Evolutionary conservation across 2,113 vertebrate species (phyloP).

Genomic region (Lepus timidus): DNA sequence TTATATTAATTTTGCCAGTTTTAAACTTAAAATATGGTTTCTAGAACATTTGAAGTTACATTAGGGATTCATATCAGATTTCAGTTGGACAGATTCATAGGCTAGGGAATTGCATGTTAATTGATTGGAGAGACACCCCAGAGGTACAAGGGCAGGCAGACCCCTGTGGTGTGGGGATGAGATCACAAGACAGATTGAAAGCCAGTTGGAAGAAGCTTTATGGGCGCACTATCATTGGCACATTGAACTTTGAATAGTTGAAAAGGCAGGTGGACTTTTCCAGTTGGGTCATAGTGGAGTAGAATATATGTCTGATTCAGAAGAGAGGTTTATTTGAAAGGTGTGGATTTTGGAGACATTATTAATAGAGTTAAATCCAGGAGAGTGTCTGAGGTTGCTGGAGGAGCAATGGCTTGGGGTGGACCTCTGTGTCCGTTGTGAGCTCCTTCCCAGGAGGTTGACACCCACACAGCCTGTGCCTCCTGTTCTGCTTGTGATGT

Average conservation of each 20-base stretch:
- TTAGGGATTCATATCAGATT: fast-evolving
- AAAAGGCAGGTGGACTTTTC: not conserved
- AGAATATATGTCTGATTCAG: not conserved
- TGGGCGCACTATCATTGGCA: not conserved
- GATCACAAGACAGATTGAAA: not conserved
- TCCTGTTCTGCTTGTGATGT: not conserved
- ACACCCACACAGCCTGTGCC: not conserved
- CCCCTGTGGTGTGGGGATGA: not conserved
- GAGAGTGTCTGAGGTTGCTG: not conserved
- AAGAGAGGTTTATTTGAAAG: not conserved
- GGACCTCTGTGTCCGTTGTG: not conserved
- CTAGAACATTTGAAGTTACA: not conserved
- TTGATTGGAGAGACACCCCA: not conserved
- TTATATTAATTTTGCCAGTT: not conserved
- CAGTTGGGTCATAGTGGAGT: fast-evolving
- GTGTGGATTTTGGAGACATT: not conserved
- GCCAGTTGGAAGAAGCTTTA: not conserved
- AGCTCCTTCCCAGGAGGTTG: not conserved
- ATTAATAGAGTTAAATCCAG: not conserved
- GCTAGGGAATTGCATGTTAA: not conserved
- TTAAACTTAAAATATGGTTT: not conserved
- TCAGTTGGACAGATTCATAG: not conserved
- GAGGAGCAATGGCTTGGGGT: not conserved
- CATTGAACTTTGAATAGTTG: not conserved
- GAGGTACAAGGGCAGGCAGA: not conserved